Conservation (phyloP, 2,888 invertebrate genomes). For the Mesochorus sp. region DNA sequence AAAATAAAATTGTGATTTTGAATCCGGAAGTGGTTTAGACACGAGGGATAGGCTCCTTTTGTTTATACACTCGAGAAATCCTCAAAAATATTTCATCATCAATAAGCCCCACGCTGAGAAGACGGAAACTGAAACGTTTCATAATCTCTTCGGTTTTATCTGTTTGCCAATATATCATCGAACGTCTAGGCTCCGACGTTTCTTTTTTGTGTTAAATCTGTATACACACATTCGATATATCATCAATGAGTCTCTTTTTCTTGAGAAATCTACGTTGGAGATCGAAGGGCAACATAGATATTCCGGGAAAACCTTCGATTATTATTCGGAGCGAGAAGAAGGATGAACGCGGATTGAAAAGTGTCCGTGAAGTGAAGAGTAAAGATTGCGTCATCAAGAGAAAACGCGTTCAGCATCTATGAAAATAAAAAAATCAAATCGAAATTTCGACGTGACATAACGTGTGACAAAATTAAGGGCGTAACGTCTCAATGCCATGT, state of each 20-base stretch:
- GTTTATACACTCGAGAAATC: no score
- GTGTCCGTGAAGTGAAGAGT: background rate
- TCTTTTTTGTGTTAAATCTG: background rate
- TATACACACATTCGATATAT: no score
- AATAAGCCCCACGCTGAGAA: no score
- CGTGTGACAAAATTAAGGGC: no score
- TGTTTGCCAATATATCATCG: constrained; percentile 31
- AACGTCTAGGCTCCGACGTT: background rate
- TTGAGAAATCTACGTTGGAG: no score
- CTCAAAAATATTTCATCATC: no score
- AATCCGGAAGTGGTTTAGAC: no score
- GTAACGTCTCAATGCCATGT: background rate
- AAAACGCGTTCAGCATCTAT: no score
- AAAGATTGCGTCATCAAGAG: background rate
- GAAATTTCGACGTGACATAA: background rate
- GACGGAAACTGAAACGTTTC: background rate
- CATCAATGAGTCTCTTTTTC: no score
- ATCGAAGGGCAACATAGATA: background rate
- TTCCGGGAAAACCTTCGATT: background rate
- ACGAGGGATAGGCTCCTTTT: no score
- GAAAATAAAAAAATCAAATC: no score
- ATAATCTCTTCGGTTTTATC: constrained; percentile 3
- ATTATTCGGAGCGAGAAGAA: background rate
- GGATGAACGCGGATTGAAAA: background rate
- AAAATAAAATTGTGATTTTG: no score